Evolutionary conservation across 37 sponge, comb jelly and placozoan genomes (phyloP), one percentile per base, ranked within the genome.

Genomic region (Amphimedon queenslandica): DNA sequence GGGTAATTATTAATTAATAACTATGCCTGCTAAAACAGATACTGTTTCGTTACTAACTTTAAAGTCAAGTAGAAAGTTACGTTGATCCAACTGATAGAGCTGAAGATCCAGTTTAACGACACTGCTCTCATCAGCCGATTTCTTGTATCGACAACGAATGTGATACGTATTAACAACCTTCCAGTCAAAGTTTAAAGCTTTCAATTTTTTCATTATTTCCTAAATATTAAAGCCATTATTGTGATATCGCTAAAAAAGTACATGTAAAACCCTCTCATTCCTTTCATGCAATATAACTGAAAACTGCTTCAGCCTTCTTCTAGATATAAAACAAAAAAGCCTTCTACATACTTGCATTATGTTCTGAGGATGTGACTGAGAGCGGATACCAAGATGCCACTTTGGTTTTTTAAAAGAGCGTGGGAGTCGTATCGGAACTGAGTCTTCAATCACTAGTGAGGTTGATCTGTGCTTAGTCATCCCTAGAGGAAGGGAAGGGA

Each of bases 381-480:
- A 89, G 1, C 86, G 69, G 51, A 88, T 87, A 0, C 95, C 96
- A 18, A 96, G 73, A 64, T 96, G 96, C 96, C 96, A 96, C 64
- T 72, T 87, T 34, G 92, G 76, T 27, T 82, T 78, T 75, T 83
- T 89, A 29, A 79, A 56, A 27, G 75, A 23, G n/a, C 73, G 72
- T 3, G 77, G 75, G 0, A 23, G 21, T 1, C 37, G 31, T 23
- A 42, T 1, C 0, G 67, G 72, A 10, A 67, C 37, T 40, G 68
- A 32, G 2, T 42, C 56, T 28, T 73, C 68, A 35, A 37, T n/a
- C n/a, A n/a, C n/a, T n/a, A n/a, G n/a, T n/a, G n/a, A n/a, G n/a
- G n/a, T n/a, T n/a, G n/a, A n/a, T n/a, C n/a, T n/a, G n/a, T n/a
- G n/a, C n/a, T n/a, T n/a, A n/a, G n/a, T n/a, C n/a, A n/a, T n/a